Base-by-base conservation (phyloP, 2,797 vertebrate genomes). In the Gymnothorax javanicus region DNA sequence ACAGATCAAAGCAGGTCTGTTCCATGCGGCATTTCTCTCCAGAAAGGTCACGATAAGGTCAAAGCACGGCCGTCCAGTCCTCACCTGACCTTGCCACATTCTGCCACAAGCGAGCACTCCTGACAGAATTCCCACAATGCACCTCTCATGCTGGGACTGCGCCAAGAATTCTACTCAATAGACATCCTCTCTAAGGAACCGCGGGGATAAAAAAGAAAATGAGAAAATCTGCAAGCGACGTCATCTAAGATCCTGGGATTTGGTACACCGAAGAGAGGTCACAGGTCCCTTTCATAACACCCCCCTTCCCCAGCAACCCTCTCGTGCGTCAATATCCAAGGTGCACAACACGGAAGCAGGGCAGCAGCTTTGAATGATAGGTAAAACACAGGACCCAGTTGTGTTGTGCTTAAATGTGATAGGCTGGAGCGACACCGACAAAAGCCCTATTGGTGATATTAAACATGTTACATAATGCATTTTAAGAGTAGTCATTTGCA, bases 301-400 rank as follows among this genome's bases (percentile, higher is more conserved):
- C 75, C 0, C 75, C 75, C 17, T 13, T 17, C 43, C 75, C 75
- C 82, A 83, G 82, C 82, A 59, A 54, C 15, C 15, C 57, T 83
- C 56, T 59, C 56, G 25, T 15, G 52, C n/a, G 25, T 59, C 27
- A 17, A 83, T 83, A 83, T 59, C 59, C 58, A 27, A 83, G 56
- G 25, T 59, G 57, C 59, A n/a, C 56, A 56, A 56, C 52, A 57
- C 9, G 23, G 54, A 56, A 56, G 56, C 81, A 27, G 82, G 43
- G 43, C 50, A 50, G 27, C 82, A 83, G 82, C 82, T 58, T 82
- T 83, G 82, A 59, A 83, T 83, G n/a, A 83, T 59, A 57, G 82
- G 54, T 58, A 83, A 83, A 59, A 56, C 33, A 27, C 59, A 13
- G 82, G 82, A 57, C 81, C 56, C 57, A 83, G 57, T n/a, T 58